Conservation (phyloP, 2,797 vertebrate species). For the Mus spretus region DNA sequence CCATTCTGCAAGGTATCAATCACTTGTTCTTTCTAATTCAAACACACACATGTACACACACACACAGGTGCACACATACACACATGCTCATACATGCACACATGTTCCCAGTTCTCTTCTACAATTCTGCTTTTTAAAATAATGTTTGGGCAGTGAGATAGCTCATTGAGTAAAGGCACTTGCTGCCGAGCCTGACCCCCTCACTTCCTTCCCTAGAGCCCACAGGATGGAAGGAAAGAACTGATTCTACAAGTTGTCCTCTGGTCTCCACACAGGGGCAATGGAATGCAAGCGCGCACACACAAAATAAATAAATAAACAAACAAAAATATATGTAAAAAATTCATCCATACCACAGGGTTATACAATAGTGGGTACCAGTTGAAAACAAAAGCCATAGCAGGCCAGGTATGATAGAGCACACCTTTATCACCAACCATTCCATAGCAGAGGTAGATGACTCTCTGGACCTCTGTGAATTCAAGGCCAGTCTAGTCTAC, state of each 20-base stretch:
- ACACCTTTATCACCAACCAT: not conserved
- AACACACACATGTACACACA: not conserved
- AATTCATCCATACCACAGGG: not conserved
- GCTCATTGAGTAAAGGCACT: not conserved
- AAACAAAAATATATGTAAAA: not conserved
- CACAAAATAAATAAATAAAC: not conserved
- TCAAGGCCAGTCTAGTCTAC: not conserved
- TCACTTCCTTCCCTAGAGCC: not conserved
- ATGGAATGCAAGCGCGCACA: too few species aligned
- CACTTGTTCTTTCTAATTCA: not conserved
- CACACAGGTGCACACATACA: not conserved
- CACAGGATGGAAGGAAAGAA: not conserved
- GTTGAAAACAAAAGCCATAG: not conserved
- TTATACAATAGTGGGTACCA: too few species aligned
- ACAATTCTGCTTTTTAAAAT: slow-evolving; percentile 18
- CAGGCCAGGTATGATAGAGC: too few species aligned
- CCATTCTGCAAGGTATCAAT: not conserved
- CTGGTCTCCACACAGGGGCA: not conserved
- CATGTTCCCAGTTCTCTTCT: not conserved
- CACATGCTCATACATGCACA: not conserved
- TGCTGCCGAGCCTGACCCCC: not conserved
- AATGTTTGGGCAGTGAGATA: not conserved
- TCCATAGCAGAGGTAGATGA: not conserved
- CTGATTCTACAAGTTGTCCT: not conserved
- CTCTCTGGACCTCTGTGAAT: not conserved